Evolutionary conservation across 2,888 invertebrate genomes (phyloP), one percentile per base, ranked within the genome.

Genomic region (Operophtera brumata): DNA sequence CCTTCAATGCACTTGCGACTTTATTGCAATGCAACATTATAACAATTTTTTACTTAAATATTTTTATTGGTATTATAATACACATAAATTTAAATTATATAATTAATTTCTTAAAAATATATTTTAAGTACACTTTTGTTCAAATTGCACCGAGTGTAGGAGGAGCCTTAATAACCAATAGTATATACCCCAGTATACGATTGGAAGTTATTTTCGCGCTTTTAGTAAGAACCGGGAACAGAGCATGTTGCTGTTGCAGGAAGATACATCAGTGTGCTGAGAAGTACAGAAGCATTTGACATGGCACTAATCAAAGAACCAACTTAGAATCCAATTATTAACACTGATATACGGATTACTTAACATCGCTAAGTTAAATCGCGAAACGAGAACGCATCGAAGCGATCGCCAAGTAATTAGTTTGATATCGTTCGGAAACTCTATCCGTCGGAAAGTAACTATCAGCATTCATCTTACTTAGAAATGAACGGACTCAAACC

Each of bases 1-100:
- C n/a, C n/a, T 34, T 7, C 55, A 55, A 47, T 56, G 51, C 56
- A 56, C 56, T 44, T 44, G 51, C 56, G 44, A 56, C 56, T 56
- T 32, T 56, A 56, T 51, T 56, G 51, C 44, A 47, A 44, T 47
- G 51, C 40, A 51, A 28, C 1, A 34, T 10, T 0, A 30, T 30
- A 7, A 1, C 25, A n/a, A 28, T 50, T 43, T 43, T 28, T 12
- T 4, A 26, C n/a, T n/a, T n/a, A 42, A 34, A 12, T 6, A 25
- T 34, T n/a, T 35, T 35, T 35, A 12, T 10, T n/a, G n/a, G n/a
- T n/a, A n/a, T n/a, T n/a, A n/a, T n/a, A n/a, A n/a, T n/a, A n/a
- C n/a, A n/a, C n/a, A n/a, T n/a, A n/a, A n/a, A n/a, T n/a, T n/a
- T n/a, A n/a, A n/a, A n/a, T n/a, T n/a, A n/a, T n/a, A n/a, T n/a